A percentile compares a stretch with the other conserved stretches of the same genome.
Evolutionary conservation across 2,888 invertebrate genomes (phyloP).

Genomic region (Chalcis sispes): DNA sequence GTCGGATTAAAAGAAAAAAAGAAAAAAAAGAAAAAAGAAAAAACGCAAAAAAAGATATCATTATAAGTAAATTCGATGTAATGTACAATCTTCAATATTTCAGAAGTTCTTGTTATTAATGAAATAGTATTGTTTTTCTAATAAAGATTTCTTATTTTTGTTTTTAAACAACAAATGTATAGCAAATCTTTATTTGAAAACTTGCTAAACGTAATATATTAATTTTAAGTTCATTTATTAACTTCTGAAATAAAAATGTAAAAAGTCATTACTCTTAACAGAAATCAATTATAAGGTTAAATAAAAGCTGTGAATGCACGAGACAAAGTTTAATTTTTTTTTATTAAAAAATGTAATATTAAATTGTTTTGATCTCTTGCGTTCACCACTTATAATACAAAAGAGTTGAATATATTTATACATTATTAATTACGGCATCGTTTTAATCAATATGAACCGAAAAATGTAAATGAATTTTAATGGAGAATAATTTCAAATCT

Average conservation of each 20-base stretch:
- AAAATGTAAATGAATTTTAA: slow-evolving; percentile 24
- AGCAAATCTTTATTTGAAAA: slow-evolving; percentile 28
- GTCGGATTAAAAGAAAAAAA: slow-evolving; percentile 33
- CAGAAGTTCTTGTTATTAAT: slow-evolving; percentile 47
- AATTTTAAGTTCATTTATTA: slow-evolving; percentile 38
- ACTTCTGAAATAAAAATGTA: slow-evolving; percentile 47
- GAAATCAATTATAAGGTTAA: slow-evolving; percentile 28
- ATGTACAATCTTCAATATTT: slow-evolving; percentile 40
- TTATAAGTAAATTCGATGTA: slow-evolving; percentile 35
- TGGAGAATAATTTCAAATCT: too few relatives aligned
- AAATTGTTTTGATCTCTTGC: slow-evolving; percentile 24
- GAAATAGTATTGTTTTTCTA: slow-evolving; percentile 25
- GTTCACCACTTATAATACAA: slow-evolving; percentile 42
- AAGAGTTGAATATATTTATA: slow-evolving; percentile 42
- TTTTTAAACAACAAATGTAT: slow-evolving; percentile 26
- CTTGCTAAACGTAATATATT: slow-evolving; percentile 4
- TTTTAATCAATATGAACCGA: slow-evolving; percentile 37
- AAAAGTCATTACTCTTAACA: slow-evolving; percentile 35
- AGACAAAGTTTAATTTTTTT: slow-evolving; percentile 21
- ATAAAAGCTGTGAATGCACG: slow-evolving; percentile 44
- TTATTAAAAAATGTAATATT: slow-evolving; percentile 18
- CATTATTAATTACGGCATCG: slow-evolving; percentile 44
- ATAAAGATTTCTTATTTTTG: slow-evolving; percentile 27
- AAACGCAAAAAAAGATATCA: slow-evolving; percentile 28
- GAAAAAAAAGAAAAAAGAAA: slow-evolving; percentile 35